Evolutionary conservation across 2,888 invertebrate genomes (phyloP).

Genomic region (Galeruca laticollis): DNA sequence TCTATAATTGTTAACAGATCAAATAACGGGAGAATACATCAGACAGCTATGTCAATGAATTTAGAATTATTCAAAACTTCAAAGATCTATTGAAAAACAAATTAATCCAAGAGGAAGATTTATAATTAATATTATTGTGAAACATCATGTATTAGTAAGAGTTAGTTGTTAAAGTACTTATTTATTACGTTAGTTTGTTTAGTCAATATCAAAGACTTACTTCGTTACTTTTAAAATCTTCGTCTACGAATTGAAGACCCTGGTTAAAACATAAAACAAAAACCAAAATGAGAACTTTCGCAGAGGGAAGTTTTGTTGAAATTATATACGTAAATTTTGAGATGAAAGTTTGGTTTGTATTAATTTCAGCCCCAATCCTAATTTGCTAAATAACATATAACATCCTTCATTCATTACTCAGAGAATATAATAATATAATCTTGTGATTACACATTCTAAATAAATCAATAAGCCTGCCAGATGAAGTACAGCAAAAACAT

Average conservation of each 20-base stretch:
- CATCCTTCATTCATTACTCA: no score
- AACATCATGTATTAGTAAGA: not conserved
- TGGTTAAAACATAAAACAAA: constrained; percentile 56
- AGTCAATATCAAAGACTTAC: constrained; percentile 52
- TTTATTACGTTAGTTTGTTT: constrained; percentile 16
- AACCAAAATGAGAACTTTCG: constrained; percentile 41
- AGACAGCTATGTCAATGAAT: no score
- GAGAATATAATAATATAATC: no score
- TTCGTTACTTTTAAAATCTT: constrained; percentile 57
- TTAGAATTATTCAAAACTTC: no score
- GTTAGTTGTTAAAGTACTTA: constrained; percentile 17
- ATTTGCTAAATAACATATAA: not conserved
- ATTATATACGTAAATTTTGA: not conserved
- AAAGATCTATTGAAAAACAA: no score
- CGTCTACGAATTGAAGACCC: constrained; percentile 60
- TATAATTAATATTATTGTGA: no score
- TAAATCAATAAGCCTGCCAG: no score
- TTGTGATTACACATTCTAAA: no score
- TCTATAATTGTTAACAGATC: no score
- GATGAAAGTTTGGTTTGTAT: not conserved
- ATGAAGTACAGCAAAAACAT: no score
- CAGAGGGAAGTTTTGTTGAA: not conserved
- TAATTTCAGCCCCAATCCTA: not conserved
- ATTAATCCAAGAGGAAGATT: no score
- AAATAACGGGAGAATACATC: no score